Percentiles rank a stretch among this genome's conserved stretches.
phyloP scores from a whole-genome alignment of 2,888 invertebrate genomes.

The Autographa gamma region DNA sequence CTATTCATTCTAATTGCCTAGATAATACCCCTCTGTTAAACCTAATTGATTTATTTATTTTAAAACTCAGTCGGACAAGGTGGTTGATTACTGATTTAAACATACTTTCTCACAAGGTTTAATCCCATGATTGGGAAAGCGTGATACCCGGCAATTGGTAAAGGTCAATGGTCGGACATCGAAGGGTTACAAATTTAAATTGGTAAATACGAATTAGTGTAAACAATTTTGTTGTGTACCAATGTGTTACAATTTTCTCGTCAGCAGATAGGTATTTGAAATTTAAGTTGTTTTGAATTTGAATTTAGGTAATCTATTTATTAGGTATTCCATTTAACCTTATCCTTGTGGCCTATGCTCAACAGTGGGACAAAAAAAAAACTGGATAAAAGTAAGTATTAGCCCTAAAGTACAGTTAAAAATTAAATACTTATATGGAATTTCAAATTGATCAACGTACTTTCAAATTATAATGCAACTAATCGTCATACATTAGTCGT shows the following conservation, averaged over 20 bases:
- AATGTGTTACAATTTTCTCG: not conserved
- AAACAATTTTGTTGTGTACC: not conserved
- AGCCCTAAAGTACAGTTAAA: too few relatives aligned
- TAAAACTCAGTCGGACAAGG: not conserved
- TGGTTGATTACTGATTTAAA: not conserved
- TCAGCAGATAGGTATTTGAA: too few relatives aligned
- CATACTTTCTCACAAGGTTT: not conserved
- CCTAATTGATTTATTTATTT: not conserved
- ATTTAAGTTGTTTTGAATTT: too few relatives aligned
- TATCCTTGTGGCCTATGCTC: too few relatives aligned
- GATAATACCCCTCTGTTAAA: not conserved
- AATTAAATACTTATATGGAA: too few relatives aligned
- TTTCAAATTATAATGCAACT: not conserved
- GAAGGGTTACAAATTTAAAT: not conserved
- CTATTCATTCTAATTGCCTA: not conserved
- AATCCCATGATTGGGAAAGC: conserved; percentile 1
- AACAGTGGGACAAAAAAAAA: too few relatives aligned
- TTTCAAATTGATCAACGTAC: not conserved
- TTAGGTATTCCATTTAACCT: too few relatives aligned
- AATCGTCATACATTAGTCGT: not conserved
- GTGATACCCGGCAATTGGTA: not conserved
- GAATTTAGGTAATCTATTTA: too few relatives aligned
- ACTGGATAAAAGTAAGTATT: too few relatives aligned
- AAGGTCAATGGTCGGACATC: not conserved
- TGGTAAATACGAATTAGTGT: not conserved